Conservation (phyloP, 2,888 invertebrate species). For the Drosophila formosana region DNA sequence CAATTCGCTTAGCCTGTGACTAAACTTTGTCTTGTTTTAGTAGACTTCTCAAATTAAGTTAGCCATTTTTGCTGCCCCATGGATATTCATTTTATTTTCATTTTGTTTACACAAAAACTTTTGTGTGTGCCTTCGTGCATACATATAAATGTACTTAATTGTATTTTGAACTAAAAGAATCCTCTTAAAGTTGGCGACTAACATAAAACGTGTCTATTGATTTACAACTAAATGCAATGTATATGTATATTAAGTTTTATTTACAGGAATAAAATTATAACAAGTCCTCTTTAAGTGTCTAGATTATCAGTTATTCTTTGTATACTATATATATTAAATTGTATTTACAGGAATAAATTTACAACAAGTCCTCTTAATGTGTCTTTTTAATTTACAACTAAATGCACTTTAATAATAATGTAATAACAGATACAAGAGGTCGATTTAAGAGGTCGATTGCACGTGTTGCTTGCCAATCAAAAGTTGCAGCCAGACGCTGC, state of each 20-base stretch:
- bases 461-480: background rate
- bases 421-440: background rate
- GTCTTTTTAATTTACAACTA: no score
- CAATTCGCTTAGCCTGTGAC: background rate
- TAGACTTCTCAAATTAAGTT: background rate
- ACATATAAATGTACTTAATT: background rate
- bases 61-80: background rate
- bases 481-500: constrained; percentile 16
- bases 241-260: background rate
- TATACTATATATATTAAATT: background rate
- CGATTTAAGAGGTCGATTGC: background rate
- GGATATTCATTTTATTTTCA: constrained; percentile 3
- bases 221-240: background rate
- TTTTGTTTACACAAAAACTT: constrained; percentile 7
- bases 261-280: background rate
- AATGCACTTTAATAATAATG: no score
- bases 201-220: background rate
- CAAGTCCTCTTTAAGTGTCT: background rate
- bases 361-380: no score
- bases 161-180: background rate
- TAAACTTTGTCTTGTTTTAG: constrained; percentile 4
- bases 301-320: no score
- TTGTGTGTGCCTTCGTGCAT: background rate
- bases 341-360: background rate
- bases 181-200: background rate